Evolutionary conservation across 2,797 vertebrate species (phyloP), one percentile per base, ranked within the genome.

Genomic region (Sebastes reedi): DNA sequence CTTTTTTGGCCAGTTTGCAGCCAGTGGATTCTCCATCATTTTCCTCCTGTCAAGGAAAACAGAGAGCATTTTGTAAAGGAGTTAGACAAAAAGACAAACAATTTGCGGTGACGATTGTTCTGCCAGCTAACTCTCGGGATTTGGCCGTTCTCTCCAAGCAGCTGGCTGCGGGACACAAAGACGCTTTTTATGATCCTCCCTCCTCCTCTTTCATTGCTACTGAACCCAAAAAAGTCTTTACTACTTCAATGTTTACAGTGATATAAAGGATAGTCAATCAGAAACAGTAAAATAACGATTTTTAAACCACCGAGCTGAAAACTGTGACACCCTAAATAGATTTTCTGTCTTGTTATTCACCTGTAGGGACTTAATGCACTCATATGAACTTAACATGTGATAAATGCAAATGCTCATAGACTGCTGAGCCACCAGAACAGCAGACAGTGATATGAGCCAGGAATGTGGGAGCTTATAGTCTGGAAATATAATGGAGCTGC

Each of bases 91-190:
- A 79, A 89, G 59, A 80, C 79, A 89, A 90, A 89, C 90, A 91
- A 66, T 88, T 90, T 90, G 83, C 84, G 87, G 79, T 39, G 82
- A 69, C 16, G 36, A 88, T 88, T 89, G 89, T 91, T 90, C 79
- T 86, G 91, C 78, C 86, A 77, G 90, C 81, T 42, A 75, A 82
- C 87, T 85, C 82, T 84, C n/a, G 4, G 83, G 82, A 75, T 88
- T 91, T 88, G 86, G 90, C 88, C 58, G 87, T 83, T 85, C 52
- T 14, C 72, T 77, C 67, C 22, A 3, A 80, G 84, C 89, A 89
- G 89, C 90, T 90, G 91, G 75, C 80, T 64, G 67, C 5, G 10
- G 42, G 54, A 80, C 71, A 94, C 91, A 93, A 88, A 92, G 76
- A 80, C 61, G 16, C 67, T 81, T 77, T 25, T 27, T 94, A 87